phyloP scores from a whole-genome alignment of 2,113 vertebrate genomes.

The Macaca nemestrina region DNA sequence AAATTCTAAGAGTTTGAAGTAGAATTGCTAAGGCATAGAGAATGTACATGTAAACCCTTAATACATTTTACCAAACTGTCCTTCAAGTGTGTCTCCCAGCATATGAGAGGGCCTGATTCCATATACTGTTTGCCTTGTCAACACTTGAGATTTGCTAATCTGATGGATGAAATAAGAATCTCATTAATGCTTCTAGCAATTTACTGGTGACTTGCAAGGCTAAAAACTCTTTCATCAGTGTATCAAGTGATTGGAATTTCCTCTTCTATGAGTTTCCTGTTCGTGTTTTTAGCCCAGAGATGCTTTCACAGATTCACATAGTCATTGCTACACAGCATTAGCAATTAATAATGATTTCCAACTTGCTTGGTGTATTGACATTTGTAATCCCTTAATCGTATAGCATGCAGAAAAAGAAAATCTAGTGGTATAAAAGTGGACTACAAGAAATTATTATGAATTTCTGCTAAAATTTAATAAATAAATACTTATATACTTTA shows the following conservation, averaged over 20 bases:
- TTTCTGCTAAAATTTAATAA: slow-evolving; percentile 8
- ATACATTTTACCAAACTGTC: neutral
- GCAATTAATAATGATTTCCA: slow-evolving; percentile 36
- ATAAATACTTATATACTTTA: neutral
- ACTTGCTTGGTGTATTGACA: neutral
- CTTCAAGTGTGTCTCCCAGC: neutral
- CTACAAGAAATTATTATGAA: neutral
- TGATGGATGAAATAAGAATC: neutral
- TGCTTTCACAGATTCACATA: neutral
- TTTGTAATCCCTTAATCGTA: neutral
- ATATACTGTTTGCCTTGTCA: neutral
- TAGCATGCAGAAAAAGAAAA: neutral
- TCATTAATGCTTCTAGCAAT: neutral
- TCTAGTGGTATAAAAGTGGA: neutral
- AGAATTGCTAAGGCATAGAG: neutral
- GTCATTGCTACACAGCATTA: neutral
- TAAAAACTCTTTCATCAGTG: neutral
- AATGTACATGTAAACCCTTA: neutral
- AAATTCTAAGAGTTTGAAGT: neutral
- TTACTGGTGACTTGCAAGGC: neutral
- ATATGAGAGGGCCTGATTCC: neutral
- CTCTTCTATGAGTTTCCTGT: neutral
- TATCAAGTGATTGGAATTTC: neutral
- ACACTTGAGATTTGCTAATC: neutral
- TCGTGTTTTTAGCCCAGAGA: neutral